phyloP scores from a whole-genome alignment of 2,113 vertebrate species.

The Eubucco bourcierii region DNA sequence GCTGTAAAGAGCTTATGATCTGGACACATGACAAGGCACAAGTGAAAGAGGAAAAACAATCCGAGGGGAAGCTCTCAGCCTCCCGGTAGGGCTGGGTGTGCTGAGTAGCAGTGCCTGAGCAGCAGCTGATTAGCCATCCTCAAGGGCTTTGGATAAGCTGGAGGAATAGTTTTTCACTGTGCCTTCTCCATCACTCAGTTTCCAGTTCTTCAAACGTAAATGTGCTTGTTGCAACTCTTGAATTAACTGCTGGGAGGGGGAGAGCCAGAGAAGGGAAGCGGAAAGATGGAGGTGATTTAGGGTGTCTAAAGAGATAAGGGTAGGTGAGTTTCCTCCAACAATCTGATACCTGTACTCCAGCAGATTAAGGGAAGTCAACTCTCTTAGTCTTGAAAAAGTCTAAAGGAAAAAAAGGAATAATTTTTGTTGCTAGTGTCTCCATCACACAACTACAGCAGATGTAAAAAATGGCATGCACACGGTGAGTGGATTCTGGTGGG shows the following conservation, averaged over 20 bases:
- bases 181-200: background rate
- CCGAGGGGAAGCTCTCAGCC: slow-evolving; percentile 13
- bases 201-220: slow-evolving; percentile 17
- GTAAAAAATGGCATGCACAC: background rate
- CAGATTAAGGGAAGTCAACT: background rate
- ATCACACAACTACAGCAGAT: background rate
- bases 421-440: background rate
- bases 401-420: background rate
- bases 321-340: background rate
- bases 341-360: accelerated
- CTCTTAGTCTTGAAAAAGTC: background rate
- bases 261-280: background rate
- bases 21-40: slow-evolving; percentile 46
- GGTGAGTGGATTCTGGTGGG: background rate
- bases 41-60: slow-evolving; percentile 49
- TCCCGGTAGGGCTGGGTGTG: background rate
- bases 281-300: background rate
- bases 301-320: background rate
- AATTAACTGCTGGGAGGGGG: background rate
- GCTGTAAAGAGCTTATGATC: slow-evolving; percentile 59
- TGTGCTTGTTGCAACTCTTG: background rate
- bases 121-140: slow-evolving; percentile 51
- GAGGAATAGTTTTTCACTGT: background rate
- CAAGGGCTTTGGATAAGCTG: slow-evolving; percentile 38
- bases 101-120: slow-evolving; percentile 35